Evolutionary conservation across 2,888 invertebrate genomes (phyloP).

Genomic region (Drepanosiphum platanoidis): DNA sequence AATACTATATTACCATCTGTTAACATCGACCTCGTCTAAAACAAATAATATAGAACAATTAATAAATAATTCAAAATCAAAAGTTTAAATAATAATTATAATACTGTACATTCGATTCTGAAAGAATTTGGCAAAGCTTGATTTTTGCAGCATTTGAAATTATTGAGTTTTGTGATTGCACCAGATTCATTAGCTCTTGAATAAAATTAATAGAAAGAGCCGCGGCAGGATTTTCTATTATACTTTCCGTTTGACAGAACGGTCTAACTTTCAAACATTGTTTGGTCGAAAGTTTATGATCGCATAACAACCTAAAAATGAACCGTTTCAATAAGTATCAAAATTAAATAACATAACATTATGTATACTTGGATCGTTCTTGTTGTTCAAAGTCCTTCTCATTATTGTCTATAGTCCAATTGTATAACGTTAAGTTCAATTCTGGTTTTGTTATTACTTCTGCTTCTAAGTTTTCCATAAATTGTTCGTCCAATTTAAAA

Average conservation of each 20-base stretch:
- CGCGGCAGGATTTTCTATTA: neutral
- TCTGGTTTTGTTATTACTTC: slow-evolving; percentile 16
- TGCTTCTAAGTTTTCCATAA: slow-evolving; percentile 6
- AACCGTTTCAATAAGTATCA: neutral
- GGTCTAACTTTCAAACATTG: neutral
- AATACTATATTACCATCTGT: neutral
- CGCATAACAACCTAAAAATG: neutral
- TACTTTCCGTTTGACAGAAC: neutral
- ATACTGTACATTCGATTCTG: neutral
- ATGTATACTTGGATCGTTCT: neutral
- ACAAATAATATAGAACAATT: neutral
- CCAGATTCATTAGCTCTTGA: neutral
- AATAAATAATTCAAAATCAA: neutral
- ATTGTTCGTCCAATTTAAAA: slow-evolving; percentile 4
- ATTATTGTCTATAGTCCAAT: neutral
- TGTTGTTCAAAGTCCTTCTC: neutral
- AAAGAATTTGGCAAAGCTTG: slow-evolving; percentile 5
- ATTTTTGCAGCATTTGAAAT: neutral
- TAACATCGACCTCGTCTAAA: slow-evolving; percentile 1
- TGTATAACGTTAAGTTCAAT: neutral
- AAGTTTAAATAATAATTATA: neutral
- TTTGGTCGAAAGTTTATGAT: neutral
- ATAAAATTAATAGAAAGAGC: neutral
- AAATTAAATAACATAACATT: neutral
- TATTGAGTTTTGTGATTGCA: neutral